Base-by-base conservation (phyloP, 2,797 vertebrate species). In the Dallia pectoralis region DNA sequence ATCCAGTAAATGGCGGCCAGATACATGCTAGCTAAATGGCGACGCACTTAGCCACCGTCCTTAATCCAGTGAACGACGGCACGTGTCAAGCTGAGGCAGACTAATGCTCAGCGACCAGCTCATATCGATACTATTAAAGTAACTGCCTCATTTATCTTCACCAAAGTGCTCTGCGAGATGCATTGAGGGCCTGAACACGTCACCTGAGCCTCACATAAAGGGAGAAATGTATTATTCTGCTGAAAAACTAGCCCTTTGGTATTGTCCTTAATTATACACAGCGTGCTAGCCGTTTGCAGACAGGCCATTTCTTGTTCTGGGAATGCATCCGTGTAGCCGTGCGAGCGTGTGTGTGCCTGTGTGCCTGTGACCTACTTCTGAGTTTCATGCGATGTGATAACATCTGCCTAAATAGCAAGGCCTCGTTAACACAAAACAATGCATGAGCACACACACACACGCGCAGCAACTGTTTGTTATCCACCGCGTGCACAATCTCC, bases 111-210 rank as follows among this genome's bases (percentile, higher is more conserved):
- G 74, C 79, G 48, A 75, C 75, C 74, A 76, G 77, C 79, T 72
- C 65, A 65, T 48, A 78, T 84, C 84, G 73, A 80, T 81, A 73
- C 78, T 78, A 76, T 85, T 83, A 83, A 69, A 80, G 74, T 69
- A 70, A 59, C 33, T 18, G 69, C 47, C 12, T 56, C 68, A 75
- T 87, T 75, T 29, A 69, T 86, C 83, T 82, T 78, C 63, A 36
- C 69, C 4, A 79, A 81, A 87, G 84, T 87, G 85, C 76, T 84
- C 82, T 74, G 74, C 73, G 82, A 85, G 79, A 78, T 53, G 61
- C 71, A 69, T 62, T 75, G 67, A 49, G 67, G 44, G 44, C 44
- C 25, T 68, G 67, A 47, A 68, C 29, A 68, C 67, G 49, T 22
- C 29, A 30, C 44, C 18, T 65, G 30, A 65, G 19, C 18, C 32